phyloP scores from a whole-genome alignment of 2,797 vertebrate genomes.

The Acrossocheilus fasciatus region DNA sequence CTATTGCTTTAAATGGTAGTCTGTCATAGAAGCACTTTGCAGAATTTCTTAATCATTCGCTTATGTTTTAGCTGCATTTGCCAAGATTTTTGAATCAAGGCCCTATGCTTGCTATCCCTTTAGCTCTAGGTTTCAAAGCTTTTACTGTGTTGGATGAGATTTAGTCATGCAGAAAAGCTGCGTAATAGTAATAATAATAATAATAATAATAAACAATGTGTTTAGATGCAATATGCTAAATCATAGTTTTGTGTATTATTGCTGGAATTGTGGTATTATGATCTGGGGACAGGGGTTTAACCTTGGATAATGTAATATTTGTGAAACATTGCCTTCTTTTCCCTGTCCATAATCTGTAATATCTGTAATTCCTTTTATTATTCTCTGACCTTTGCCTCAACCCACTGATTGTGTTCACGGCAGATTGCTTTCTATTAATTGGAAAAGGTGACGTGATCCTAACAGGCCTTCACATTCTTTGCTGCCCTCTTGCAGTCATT shows the following conservation, averaged over 20 bases:
- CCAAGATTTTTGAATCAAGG: background rate
- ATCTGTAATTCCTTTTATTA: background rate
- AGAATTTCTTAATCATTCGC: background rate
- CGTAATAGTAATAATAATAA: background rate
- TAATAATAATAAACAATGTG: no score
- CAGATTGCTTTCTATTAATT: conserved; percentile 11
- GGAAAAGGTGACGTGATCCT: conserved; percentile 5
- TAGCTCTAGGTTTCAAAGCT: background rate
- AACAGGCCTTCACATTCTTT: background rate
- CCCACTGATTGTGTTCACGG: background rate
- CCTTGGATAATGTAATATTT: background rate
- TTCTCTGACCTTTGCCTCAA: conserved; percentile 14
- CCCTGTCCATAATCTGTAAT: background rate
- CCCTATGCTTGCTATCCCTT: background rate
- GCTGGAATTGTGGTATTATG: background rate
- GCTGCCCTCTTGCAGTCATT: conserved; percentile 1
- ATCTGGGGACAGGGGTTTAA: background rate
- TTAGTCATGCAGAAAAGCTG: background rate
- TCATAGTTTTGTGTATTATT: background rate
- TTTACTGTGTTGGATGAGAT: background rate
- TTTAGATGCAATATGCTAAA: background rate
- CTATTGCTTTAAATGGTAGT: background rate
- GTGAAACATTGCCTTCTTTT: background rate
- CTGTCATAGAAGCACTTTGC: background rate
- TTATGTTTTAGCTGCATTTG: background rate